Evolutionary conservation across 2,888 invertebrate genomes (phyloP).

Genomic region (Sicus ferrugineus): DNA sequence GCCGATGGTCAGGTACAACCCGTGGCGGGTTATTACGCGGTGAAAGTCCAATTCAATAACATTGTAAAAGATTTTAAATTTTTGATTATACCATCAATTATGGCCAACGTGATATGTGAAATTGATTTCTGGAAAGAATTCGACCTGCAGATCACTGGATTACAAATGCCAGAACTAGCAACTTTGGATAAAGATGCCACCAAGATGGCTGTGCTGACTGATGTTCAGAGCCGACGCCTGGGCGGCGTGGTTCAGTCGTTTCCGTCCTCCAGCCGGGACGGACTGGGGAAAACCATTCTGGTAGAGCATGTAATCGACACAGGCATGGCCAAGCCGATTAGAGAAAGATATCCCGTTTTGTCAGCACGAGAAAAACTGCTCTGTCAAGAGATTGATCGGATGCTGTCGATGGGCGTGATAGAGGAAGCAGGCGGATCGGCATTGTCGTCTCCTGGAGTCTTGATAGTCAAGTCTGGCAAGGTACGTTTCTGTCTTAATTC

Average conservation of each 20-base stretch:
- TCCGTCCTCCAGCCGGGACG: slow-evolving; percentile 9
- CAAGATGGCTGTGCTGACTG: too few relatives aligned
- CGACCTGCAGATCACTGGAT: too few relatives aligned
- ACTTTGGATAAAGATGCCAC: too few relatives aligned
- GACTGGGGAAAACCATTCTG: slow-evolving; percentile 10
- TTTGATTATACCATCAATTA: too few relatives aligned
- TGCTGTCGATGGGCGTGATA: slow-evolving; percentile 41
- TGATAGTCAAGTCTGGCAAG: slow-evolving; percentile 16
- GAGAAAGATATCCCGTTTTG: background rate
- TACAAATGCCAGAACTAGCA: too few relatives aligned
- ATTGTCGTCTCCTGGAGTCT: background rate
- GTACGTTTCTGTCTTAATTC: background rate
- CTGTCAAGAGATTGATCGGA: slow-evolving; percentile 7
- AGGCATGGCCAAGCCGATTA: background rate
- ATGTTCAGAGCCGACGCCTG: background rate
- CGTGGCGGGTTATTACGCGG: too few relatives aligned
- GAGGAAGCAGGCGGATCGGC: slow-evolving; percentile 40
- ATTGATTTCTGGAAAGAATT: too few relatives aligned
- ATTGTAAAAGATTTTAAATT: too few relatives aligned
- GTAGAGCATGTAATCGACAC: slow-evolving; percentile 12
- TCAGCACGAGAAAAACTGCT: slow-evolving; percentile 4
- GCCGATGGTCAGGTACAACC: too few relatives aligned
- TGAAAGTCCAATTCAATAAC: too few relatives aligned
- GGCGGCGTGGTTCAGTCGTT: background rate
- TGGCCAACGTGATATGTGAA: too few relatives aligned